Evolutionary conservation across 1,140 invertebrate species (phyloP).

Genomic region (Piezodorus guildinii): DNA sequence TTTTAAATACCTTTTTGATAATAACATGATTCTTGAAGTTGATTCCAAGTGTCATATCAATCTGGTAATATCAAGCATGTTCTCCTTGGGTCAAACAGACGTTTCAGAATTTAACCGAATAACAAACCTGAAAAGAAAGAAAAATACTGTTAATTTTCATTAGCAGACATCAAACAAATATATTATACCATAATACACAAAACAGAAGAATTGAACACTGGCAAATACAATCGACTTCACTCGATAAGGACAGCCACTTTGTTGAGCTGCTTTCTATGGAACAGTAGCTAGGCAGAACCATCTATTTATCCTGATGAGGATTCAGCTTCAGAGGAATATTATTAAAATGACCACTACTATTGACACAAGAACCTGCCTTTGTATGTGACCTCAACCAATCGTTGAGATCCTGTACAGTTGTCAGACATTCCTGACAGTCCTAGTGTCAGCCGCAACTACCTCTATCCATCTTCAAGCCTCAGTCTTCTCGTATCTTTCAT

Average conservation of each 20-base stretch:
- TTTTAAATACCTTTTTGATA: no score
- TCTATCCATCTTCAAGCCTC: no score
- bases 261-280: not conserved
- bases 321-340: no score
- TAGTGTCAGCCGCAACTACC: no score
- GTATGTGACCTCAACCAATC: no score
- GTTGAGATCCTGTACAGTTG: no score
- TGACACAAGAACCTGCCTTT: no score
- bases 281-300: no score
- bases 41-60: not conserved
- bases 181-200: no score
- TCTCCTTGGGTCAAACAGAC: conserved; percentile 59
- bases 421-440: no score
- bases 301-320: no score
- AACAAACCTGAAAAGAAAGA: conserved; percentile 58
- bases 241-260: not conserved
- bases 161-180: not conserved
- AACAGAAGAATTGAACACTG: not conserved
- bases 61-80: not conserved
- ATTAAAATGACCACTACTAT: not conserved
- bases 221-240: not conserved
- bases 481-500: no score
- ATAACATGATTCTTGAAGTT: not conserved
- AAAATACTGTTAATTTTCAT: not conserved
- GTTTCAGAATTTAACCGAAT: conserved; percentile 90